phyloP scores from a whole-genome alignment of 2,113 vertebrate genomes.

The human (Homo sapiens) region DNA sequence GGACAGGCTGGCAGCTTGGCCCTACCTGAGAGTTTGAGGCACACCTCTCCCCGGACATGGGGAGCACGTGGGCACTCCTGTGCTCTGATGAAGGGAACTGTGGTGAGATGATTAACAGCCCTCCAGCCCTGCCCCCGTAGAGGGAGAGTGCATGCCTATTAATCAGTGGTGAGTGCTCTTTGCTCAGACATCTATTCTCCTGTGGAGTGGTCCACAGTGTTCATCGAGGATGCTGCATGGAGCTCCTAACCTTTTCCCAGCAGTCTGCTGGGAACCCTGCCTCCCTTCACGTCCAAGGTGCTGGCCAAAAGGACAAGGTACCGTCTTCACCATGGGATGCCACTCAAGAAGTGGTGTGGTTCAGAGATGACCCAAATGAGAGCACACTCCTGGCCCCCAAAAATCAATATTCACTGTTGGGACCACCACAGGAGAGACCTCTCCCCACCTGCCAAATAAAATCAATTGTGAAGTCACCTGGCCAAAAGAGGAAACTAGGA shows the following conservation, averaged over 20 bases:
- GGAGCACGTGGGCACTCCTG: not conserved
- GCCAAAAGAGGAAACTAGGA: not conserved
- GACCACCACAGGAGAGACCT: not conserved
- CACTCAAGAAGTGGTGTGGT: conserved; percentile 70
- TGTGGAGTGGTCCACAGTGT: conserved; percentile 29
- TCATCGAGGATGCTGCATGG: conserved; percentile 72
- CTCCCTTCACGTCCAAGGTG: conserved; percentile 67
- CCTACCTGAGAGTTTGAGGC: not conserved
- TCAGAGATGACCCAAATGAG: conserved; percentile 62
- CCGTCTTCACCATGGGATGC: conserved; percentile 69
- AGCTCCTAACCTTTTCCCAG: conserved; percentile 80
- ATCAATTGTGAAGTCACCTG: not conserved
- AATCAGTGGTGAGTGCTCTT: conserved; percentile 77
- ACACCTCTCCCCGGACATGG: fast-evolving
- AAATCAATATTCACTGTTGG: conserved; percentile 20
- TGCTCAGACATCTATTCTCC: conserved; percentile 34
- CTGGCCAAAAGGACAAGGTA: conserved; percentile 75
- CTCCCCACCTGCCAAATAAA: not conserved
- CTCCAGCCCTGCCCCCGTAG: conserved; percentile 40
- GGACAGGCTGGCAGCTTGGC: not conserved
- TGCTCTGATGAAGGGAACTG: not conserved
- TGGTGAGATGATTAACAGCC: conserved; percentile 69
- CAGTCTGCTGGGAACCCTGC: conserved; percentile 73
- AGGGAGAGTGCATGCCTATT: conserved; percentile 78
- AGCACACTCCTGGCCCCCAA: not conserved